Evolutionary conservation across 2,888 invertebrate genomes (phyloP), one percentile per base, ranked within the genome.

Genomic region (Limnephilus auricula): DNA sequence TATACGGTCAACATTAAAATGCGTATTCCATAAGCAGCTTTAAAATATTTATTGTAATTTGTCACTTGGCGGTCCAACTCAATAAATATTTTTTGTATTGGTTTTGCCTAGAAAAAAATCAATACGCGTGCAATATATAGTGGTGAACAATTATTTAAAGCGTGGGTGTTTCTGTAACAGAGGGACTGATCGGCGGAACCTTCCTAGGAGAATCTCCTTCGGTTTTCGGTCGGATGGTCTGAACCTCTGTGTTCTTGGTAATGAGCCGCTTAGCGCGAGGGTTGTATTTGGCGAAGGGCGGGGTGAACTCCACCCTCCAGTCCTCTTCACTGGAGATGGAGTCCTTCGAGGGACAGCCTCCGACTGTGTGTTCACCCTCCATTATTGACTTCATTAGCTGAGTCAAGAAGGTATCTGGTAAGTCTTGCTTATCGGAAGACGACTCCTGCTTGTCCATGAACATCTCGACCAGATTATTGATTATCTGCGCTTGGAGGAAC

Each of bases 301-400:
- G 95, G 79, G 94, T 95, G 91, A 96, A 96, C 92, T 95, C 95
- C 82, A 96, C 94, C 15, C 94, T 94, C 96, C 96, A 96, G 92
- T 95, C 95, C 92, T 95, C 96, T 40, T 95, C 94, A 93, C 95
- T 96, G 2, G 86, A 87, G 9, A 79, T n/a, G 18, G 31, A 79
- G 15, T 89, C 78, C 32, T 84, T 40, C 34, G 82, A 89, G n/a
- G 79, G 32, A 15, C 40, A 18, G 18, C n/a, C 31, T n/a, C 30
- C 50, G 32, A 34, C 40, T 6, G 18, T 32, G 0, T 84, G 37
- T 40, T 91, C 89, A 3, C 34, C 37, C 5, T 88, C 90, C 30
- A 50, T 10, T 13, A 90, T 34, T 30, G 79, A 89, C n/a, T 88
- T 85, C 79, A 91, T 30, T 25, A 91, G 10, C 25, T 84, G n/a